Evolutionary conservation across 2,113 vertebrate genomes (phyloP).

Genomic region (Callionymus lyra): DNA sequence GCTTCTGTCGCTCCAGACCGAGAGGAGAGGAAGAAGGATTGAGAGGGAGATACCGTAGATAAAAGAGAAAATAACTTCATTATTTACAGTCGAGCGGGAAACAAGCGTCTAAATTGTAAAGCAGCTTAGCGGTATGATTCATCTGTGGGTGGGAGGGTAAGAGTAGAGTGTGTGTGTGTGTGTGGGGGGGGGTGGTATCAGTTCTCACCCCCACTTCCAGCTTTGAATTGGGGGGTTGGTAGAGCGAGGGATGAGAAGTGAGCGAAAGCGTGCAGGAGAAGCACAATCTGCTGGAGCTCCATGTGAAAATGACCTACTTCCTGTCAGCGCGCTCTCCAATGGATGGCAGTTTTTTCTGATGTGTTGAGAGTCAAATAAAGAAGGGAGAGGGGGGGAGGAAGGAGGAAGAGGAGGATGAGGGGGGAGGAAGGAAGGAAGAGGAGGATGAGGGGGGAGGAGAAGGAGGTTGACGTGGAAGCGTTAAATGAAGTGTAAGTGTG

Average conservation of each 20-base stretch:
- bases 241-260: conserved; percentile 25
- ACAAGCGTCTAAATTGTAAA: conserved; percentile 47
- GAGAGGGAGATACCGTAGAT: conserved; percentile 16
- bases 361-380: conserved; percentile 13
- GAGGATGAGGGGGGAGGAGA: too few relatives aligned
- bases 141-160: conserved; percentile 15
- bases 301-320: conserved; percentile 70
- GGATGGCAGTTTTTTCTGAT: conserved; percentile 51
- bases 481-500: conserved; percentile 45
- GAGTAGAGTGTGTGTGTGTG: too few relatives aligned
- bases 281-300: conserved; percentile 49
- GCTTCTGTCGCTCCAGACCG: conserved; percentile 25
- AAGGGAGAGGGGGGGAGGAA: conserved; percentile 13
- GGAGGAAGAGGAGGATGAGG: too few relatives aligned
- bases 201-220: conserved; percentile 51
- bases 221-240: conserved; percentile 32
- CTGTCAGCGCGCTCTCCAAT: conserved; percentile 51
- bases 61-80: conserved; percentile 32
- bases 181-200: conserved; percentile 52
- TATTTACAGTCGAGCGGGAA: conserved; percentile 33
- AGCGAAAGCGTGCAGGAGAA: conserved; percentile 33
- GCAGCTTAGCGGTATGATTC: conserved; percentile 61
- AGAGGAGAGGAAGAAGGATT: conserved; percentile 15
- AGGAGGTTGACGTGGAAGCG: conserved; percentile 17
- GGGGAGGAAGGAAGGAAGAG: too few relatives aligned